Evolutionary conservation across 2,888 invertebrate genomes (phyloP).

Genomic region (Eupithecia pulchellata): DNA sequence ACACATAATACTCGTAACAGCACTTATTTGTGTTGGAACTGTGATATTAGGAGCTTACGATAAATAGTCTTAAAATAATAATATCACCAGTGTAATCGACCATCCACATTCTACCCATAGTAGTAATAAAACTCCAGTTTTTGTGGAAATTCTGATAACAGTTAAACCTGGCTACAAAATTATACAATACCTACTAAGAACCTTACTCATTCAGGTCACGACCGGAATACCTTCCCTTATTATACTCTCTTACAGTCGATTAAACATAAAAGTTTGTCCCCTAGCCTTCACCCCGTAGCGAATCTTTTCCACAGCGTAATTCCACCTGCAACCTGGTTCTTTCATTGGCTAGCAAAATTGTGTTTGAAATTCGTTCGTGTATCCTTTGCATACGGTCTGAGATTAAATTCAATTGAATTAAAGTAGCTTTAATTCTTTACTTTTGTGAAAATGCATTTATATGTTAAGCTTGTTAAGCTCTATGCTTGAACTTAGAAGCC

Average conservation of each 20-base stretch:
- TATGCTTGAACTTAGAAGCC: no score
- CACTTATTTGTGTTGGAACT: not conserved
- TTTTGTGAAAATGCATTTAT: no score
- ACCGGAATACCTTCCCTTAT: not conserved
- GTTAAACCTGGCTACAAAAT: not conserved
- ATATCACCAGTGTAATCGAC: not conserved
- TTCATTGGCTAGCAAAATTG: constrained; percentile 39
- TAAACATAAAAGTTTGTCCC: constrained; percentile 10
- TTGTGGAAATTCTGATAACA: not conserved
- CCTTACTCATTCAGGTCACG: not conserved
- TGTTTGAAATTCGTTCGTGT: constrained; percentile 26
- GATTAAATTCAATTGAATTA: constrained; percentile 16
- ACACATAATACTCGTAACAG: no score
- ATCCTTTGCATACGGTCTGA: constrained; percentile 21
- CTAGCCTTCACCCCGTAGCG: constrained; percentile 12
- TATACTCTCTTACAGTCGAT: constrained; percentile 13
- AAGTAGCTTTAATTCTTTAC: not conserved
- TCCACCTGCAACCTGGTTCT: constrained; percentile 33
- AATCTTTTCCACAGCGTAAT: constrained; percentile 35
- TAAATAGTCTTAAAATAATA: not conserved
- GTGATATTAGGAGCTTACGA: not conserved
- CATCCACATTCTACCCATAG: not conserved
- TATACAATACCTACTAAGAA: not conserved
- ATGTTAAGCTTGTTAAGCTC: no score
- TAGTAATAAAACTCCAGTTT: not conserved